Evolutionary conservation across 2,113 vertebrate species (phyloP).

Genomic region (Calyptommatus sinebrachiatus): DNA sequence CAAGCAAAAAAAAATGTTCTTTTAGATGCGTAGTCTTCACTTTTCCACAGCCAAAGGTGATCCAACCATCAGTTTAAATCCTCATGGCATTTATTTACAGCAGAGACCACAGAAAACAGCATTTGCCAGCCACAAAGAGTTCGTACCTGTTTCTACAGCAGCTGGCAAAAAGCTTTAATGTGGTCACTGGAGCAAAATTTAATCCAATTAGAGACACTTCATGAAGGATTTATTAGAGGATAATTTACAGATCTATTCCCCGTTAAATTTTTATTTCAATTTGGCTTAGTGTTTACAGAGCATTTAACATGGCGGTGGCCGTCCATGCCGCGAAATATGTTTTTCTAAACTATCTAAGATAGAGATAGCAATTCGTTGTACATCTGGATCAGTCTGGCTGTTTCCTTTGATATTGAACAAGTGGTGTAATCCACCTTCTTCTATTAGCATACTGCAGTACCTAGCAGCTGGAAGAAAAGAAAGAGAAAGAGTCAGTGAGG

Average conservation of each 20-base stretch:
- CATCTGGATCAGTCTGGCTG: conserved; percentile 86
- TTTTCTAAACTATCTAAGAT: conserved; percentile 93
- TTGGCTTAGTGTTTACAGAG: conserved; percentile 69
- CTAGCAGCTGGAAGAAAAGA: conserved; percentile 79
- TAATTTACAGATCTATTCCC: conserved; percentile 53
- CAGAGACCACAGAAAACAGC: conserved; percentile 55
- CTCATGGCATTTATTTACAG: conserved; percentile 50
- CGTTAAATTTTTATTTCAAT: conserved; percentile 63
- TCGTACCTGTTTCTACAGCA: conserved; percentile 48
- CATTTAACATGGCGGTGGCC: conserved; percentile 69
- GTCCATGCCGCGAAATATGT: conserved; percentile 86
- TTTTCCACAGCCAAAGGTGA: conserved; percentile 45
- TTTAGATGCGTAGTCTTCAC: conserved; percentile 56
- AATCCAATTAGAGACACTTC: conserved; percentile 65
- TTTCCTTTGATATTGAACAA: conserved; percentile 86
- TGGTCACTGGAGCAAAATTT: conserved; percentile 58
- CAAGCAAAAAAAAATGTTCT: conserved; percentile 45
- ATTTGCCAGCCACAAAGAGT: conserved; percentile 39
- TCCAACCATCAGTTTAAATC: conserved; percentile 29
- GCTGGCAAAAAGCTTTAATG: conserved; percentile 61
- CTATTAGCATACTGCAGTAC: conserved; percentile 97
- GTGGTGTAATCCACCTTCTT: conserved; percentile 92
- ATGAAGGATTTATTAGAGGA: conserved; percentile 61
- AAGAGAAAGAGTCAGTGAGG: not conserved
- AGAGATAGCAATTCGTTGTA: conserved; percentile 83